Evolutionary conservation across 2,797 vertebrate genomes (phyloP).

Genomic region (Onychomys arenicola): DNA sequence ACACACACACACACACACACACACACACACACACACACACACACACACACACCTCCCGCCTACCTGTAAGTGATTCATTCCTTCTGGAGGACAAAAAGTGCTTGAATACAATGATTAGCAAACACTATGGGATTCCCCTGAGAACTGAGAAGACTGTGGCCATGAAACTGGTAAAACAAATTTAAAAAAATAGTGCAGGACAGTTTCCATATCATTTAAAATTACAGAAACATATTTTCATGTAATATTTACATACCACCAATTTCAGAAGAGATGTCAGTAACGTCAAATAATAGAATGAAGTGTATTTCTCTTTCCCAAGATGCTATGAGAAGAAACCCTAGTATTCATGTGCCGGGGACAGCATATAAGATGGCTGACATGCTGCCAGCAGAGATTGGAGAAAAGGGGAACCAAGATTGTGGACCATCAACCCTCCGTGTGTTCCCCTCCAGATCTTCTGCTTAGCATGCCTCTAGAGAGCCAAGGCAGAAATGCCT

Average conservation of each 20-base stretch:
- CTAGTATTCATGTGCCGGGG: background rate
- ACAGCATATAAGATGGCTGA: no score
- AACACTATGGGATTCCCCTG: background rate
- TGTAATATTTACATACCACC: background rate
- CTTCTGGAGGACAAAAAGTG: background rate
- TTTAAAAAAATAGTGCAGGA: background rate
- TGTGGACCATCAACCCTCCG: no score
- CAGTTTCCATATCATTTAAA: background rate
- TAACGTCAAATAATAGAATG: background rate
- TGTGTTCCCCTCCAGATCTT: no score
- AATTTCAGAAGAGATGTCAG: background rate
- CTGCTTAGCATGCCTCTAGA: no score
- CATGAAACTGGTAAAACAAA: background rate
- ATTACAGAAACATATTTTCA: background rate
- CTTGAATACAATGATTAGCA: background rate
- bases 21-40: no score
- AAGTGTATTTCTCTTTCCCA: constrained; percentile 1
- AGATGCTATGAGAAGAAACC: background rate
- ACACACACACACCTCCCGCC: background rate
- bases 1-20: no score
- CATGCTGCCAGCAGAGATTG: no score
- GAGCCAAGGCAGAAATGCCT: no score
- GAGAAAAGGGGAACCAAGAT: no score
- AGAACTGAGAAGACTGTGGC: background rate
- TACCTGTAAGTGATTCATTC: background rate